Conservation (phyloP, 2,888 invertebrate species). For the Deilephila porcellus region DNA sequence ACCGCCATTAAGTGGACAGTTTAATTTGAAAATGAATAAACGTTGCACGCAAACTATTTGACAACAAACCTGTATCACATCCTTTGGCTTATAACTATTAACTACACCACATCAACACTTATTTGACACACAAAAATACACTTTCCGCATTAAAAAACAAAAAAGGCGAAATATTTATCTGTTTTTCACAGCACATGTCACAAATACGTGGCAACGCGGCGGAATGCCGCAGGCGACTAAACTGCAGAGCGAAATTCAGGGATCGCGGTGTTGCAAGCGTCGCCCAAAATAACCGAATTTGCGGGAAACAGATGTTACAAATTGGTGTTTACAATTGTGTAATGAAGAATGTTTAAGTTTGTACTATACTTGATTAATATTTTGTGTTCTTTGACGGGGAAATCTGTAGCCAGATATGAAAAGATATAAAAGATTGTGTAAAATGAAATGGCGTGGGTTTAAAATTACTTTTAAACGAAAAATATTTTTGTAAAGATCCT, state of each 20-base stretch:
- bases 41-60: not conserved
- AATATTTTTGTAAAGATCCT: too few species aligned
- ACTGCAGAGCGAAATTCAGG: slow-evolving; percentile 15
- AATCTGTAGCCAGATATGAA: too few species aligned
- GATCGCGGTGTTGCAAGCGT: slow-evolving; percentile 8
- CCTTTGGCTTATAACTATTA: not conserved
- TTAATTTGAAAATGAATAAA: slow-evolving; percentile 10
- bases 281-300: not conserved
- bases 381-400: too few species aligned
- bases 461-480: too few species aligned
- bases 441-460: too few species aligned
- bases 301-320: not conserved
- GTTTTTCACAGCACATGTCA: slow-evolving; percentile 3
- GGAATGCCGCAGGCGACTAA: slow-evolving; percentile 65
- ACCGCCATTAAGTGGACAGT: not conserved
- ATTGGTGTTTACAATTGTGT: not conserved
- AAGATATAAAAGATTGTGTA: too few species aligned
- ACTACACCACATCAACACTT: slow-evolving; percentile 12
- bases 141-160: not conserved
- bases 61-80: slow-evolving; percentile 9
- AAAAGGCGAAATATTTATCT: not conserved
- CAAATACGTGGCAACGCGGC: slow-evolving; percentile 45
- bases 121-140: slow-evolving; percentile 10
- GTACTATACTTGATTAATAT: too few species aligned
- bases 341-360: too few species aligned